Base-by-base conservation (phyloP, 2,113 vertebrate genomes). In the Rhinogobius similis region DNA sequence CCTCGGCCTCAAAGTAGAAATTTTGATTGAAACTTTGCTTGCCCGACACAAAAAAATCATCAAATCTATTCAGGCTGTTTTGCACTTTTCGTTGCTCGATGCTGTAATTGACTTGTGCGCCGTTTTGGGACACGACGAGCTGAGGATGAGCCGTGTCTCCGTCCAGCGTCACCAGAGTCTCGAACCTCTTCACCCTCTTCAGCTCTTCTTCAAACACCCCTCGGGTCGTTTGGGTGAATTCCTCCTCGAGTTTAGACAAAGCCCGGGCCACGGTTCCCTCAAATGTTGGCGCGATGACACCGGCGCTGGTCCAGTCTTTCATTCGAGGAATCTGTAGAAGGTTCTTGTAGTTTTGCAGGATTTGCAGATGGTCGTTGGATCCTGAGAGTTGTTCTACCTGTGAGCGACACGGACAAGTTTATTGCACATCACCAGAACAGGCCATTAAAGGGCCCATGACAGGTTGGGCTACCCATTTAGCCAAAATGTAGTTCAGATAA, bases 1-100 rank as follows among this genome's bases (percentile, higher is more conserved):
- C 29, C 29, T 61, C 27, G 7, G 29, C 58, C 58, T 61, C 58
- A 21, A 36, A 61, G 58, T 61, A 61, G n/a, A 61, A n/a, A 2
- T 29, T 38, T 29, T 38, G 5, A 1, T 18, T 10, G 29, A 61
- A 61, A 36, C 58, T n/a, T 20, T 36, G 27, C 29, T 20, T 36
- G 16, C 58, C 58, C 10, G 38, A 20, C 11, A 61, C 58, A 36
- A 61, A 61, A 9, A 20, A 29, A 32, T 38, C 27, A 3, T 61
- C 58, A 61, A 61, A 61, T n/a, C 58, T 61, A 0, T 61, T 38
- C 9, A 18, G 8, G 20, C 8, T 38, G 58, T 61, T 21, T 36
- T 7, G 58, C 1, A 61, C 16, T 7, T 16, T 36, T 11, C 14
- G 14, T 4, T 61, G 58, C 20, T 61, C 58, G 32, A 36, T 61